Percentiles rank a stretch among this genome's conserved stretches.
Conservation (phyloP, 2,113 vertebrate species). For the Rhegmatorhina hoffmannsi region DNA sequence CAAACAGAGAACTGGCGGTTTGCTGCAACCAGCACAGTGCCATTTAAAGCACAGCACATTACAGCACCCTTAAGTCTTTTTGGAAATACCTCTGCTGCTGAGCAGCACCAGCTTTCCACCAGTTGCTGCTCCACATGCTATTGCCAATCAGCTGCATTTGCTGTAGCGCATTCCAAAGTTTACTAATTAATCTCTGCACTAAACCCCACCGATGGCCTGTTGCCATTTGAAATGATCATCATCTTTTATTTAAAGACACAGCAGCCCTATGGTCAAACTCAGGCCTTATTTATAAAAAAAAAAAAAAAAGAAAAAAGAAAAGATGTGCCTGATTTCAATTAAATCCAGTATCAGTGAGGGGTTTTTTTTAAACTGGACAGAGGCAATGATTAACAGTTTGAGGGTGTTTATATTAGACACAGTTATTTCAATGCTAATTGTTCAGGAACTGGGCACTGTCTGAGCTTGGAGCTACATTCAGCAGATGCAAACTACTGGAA, state of each 20-base stretch:
- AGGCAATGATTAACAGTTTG: background rate
- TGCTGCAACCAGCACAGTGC: constrained; percentile 37
- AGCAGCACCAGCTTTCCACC: constrained; percentile 64
- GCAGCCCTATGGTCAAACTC: background rate
- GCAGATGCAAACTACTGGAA: background rate
- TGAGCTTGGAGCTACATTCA: background rate
- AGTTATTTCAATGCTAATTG: background rate
- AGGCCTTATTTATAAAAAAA: background rate
- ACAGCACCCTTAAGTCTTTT: constrained; percentile 71
- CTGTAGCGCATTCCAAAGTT: constrained; percentile 74
- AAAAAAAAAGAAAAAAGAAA: background rate
- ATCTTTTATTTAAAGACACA: constrained; percentile 71
- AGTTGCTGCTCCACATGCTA: constrained; percentile 86
- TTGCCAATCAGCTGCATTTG: constrained; percentile 86
- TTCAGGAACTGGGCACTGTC: background rate
- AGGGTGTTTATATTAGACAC: background rate
- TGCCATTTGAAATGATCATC: constrained; percentile 56
- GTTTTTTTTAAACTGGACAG: background rate
- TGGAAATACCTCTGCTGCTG: constrained; percentile 69
- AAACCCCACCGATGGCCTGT: constrained; percentile 40
- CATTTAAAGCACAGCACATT: constrained; percentile 57
- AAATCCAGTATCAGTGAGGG: background rate
- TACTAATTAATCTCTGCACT: constrained; percentile 79
- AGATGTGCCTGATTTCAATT: background rate
- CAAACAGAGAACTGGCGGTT: background rate